phyloP scores from a whole-genome alignment of 2,797 vertebrate genomes.

The Rhodeus uyekii region DNA sequence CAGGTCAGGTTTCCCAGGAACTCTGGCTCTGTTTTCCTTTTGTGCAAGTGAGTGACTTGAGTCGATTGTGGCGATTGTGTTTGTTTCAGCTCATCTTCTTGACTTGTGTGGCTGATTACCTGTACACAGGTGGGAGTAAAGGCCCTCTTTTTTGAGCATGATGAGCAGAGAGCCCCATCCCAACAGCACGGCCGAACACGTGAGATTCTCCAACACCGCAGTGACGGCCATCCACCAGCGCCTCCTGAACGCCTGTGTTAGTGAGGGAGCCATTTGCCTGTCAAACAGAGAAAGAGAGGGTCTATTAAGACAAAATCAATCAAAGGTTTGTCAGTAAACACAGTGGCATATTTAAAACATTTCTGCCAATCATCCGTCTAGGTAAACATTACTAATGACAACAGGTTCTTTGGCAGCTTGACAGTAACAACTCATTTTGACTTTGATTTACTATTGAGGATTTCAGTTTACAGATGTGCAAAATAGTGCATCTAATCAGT shows the following conservation, averaged over 20 bases:
- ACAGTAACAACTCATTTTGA: background rate
- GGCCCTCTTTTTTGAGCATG: constrained; percentile 88
- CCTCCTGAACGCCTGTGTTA: constrained; percentile 79
- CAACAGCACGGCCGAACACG: constrained; percentile 88
- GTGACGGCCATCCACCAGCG: constrained; percentile 93
- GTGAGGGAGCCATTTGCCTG: constrained; percentile 79
- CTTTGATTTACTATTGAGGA: background rate
- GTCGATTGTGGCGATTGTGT: background rate
- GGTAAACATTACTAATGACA: background rate
- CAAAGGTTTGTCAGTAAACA: background rate
- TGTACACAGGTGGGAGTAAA: constrained; percentile 86
- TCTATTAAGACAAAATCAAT: background rate
- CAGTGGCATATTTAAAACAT: no score
- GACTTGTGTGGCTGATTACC: constrained; percentile 65
- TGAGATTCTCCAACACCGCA: constrained; percentile 86
- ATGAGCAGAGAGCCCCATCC: constrained; percentile 92
- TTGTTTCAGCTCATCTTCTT: background rate
- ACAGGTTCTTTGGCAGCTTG: background rate
- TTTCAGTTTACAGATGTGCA: background rate
- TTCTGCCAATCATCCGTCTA: background rate
- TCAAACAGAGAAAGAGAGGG: constrained; percentile 11
- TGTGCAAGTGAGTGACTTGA: background rate
- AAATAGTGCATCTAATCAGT: background rate
- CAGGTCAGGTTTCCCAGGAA: constrained; percentile 26
- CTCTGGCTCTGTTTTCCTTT: constrained; percentile 17